Base-by-base conservation (phyloP, 2,113 vertebrate genomes). In the Macrotus californicus region DNA sequence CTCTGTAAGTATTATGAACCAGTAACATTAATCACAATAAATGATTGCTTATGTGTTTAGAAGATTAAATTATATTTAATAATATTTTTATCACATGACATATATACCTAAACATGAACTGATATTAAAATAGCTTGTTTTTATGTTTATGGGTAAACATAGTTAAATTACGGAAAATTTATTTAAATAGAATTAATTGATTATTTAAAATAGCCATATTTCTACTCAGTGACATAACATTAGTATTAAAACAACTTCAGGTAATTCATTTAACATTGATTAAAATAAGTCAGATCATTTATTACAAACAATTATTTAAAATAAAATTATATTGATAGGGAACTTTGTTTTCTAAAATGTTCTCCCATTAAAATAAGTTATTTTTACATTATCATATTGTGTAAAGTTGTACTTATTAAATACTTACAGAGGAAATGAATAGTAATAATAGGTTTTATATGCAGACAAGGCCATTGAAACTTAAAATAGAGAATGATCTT, bases 181-280 rank as follows among this genome's bases (percentile, higher is more conserved):
- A 56, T 94, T 41, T 70, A 95, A 87, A 75, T 76, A 80, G 54
- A 61, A 81, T 85, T 24, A 61, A 81, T 85, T 24, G 19, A 75
- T 94, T n/a, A n/a, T 94, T 97, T 96, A 92, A 97, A 91, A 52
- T 67, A 39, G 39, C 67, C 94, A 81, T 90, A 43, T 85, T 92
- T 96, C 50, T 89, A 24, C 41, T 88, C 26, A 61, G 73, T 73
- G 36, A 18, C 31, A 48, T 52, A 64, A 46, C 11, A 21, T 86
- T 59, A 59, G n/a, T 94, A 87, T 93, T 66, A 89, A 93, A 89
- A 41, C 12, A 95, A 86, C 34, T 77, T 52, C 54, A 80, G 15
- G 70, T 86, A 89, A 82, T n/a, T 66, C 21, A 67, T 92, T 92
- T 86, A 88, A 86, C 50, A 82, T 14, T 77, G 18, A 80, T 67